Evolutionary conservation across 2,888 invertebrate species (phyloP).

Genomic region (Luffia ferchaultella): DNA sequence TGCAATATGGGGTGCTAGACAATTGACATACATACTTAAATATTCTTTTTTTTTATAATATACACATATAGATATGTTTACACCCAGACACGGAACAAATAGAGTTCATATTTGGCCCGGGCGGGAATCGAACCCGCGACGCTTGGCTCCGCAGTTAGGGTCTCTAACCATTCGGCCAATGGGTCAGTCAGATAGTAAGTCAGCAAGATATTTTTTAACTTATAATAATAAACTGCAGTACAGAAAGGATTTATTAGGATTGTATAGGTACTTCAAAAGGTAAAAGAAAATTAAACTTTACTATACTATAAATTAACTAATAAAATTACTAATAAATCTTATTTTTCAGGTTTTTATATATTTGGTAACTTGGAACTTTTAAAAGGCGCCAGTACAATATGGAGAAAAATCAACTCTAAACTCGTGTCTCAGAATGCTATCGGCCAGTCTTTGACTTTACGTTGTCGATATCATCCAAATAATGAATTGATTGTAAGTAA

Average conservation of each 20-base stretch:
- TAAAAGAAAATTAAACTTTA: background rate
- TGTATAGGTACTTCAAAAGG: background rate
- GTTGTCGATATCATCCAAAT: constrained; percentile 50
- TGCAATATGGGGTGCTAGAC: too few species aligned
- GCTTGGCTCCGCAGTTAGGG: too few species aligned
- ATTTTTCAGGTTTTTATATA: constrained; percentile 69
- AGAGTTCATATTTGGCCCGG: too few species aligned
- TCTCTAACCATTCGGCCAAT: too few species aligned
- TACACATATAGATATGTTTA: too few species aligned
- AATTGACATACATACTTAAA: too few species aligned
- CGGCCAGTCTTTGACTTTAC: constrained; percentile 50
- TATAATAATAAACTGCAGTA: background rate
- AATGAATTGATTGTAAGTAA: constrained; percentile 37
- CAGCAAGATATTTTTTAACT: background rate
- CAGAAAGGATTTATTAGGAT: background rate
- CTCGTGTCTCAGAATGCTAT: constrained; percentile 56
- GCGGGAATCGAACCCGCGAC: too few species aligned
- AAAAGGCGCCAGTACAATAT: constrained; percentile 55
- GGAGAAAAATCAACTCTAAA: constrained; percentile 48
- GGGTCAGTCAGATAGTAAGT: background rate
- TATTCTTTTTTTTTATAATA: too few species aligned
- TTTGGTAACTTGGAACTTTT: constrained; percentile 75
- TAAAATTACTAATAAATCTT: constrained; percentile 2
- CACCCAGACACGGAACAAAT: too few species aligned
- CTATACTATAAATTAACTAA: background rate